A percentile compares a stretch with the other conserved stretches of the same genome.
Evolutionary conservation across 2,888 invertebrate species (phyloP).

Genomic region (Norana najaformis): DNA sequence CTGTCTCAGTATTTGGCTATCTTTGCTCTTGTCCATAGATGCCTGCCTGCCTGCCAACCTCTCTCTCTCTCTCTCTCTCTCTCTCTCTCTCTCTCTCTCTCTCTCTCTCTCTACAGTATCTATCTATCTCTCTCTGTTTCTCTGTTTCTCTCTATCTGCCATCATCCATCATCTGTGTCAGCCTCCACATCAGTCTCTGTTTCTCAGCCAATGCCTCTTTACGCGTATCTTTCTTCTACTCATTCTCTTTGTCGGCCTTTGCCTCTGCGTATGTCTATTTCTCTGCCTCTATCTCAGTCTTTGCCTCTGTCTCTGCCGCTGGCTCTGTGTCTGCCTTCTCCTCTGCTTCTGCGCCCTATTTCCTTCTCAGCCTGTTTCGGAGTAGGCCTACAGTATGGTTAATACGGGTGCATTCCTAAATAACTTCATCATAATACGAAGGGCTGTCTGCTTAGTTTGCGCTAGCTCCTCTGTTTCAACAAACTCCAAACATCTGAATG

Average conservation of each 20-base stretch:
- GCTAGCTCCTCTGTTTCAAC: background rate
- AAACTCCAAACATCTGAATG: background rate
- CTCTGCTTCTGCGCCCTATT: background rate
- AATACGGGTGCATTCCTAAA: constrained; percentile 13
- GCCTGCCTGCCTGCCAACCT: too few relatives aligned
- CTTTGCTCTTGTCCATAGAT: too few relatives aligned
- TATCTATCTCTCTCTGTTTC: too few relatives aligned
- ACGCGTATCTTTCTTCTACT: too few relatives aligned
- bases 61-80: background rate
- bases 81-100: background rate
- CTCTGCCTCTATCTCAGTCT: background rate
- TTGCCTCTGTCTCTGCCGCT: background rate
- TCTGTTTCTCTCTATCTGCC: too few relatives aligned
- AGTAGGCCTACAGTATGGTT: background rate
- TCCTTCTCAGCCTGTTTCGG: constrained; percentile 13
- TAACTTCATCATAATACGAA: constrained; percentile 2
- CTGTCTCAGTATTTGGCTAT: too few relatives aligned
- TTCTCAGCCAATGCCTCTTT: too few relatives aligned
- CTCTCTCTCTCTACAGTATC: background rate
- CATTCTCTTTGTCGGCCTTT: too few relatives aligned
- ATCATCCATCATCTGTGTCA: too few relatives aligned
- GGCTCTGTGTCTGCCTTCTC: background rate
- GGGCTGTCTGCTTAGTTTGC: background rate
- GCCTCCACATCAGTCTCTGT: too few relatives aligned
- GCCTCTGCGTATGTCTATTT: background rate